Evolutionary conservation across 2,888 invertebrate species (phyloP).

Genomic region (Idaea straminata): DNA sequence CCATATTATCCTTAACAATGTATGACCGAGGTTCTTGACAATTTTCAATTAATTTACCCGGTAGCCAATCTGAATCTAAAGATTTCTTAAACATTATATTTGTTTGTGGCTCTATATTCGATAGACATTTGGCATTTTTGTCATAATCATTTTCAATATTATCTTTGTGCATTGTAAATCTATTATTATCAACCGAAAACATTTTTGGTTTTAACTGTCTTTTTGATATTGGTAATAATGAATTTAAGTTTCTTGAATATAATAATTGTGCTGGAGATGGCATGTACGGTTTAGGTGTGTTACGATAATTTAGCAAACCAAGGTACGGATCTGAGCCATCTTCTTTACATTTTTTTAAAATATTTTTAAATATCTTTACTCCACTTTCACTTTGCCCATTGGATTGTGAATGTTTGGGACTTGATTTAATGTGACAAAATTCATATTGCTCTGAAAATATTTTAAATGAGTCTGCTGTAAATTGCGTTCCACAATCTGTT

Average conservation of each 20-base stretch:
- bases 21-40: too few species aligned
- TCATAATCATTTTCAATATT: conserved; percentile 10
- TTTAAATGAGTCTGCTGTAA: conserved; percentile 20
- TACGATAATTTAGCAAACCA: conserved; percentile 18
- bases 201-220: background rate
- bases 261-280: conserved; percentile 27
- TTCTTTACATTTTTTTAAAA: conserved; percentile 29
- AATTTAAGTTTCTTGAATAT: conserved; percentile 32
- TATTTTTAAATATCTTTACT: conserved; percentile 21
- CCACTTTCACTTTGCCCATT: conserved; percentile 30
- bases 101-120: conserved; percentile 8
- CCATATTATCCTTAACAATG: too few species aligned
- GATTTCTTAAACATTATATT: background rate
- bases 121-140: conserved; percentile 13
- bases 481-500: conserved; percentile 28
- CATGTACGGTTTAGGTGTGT: conserved; percentile 30
- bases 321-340: conserved; percentile 27
- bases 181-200: too few species aligned
- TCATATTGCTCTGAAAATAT: conserved; percentile 22
- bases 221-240: conserved; percentile 21
- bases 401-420: conserved; percentile 24
- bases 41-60: background rate
- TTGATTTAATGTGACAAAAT: conserved; percentile 22
- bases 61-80: conserved; percentile 4
- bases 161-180: too few species aligned